phyloP scores from a whole-genome alignment of 2,797 vertebrate genomes.

The Oryzias sinensis region DNA sequence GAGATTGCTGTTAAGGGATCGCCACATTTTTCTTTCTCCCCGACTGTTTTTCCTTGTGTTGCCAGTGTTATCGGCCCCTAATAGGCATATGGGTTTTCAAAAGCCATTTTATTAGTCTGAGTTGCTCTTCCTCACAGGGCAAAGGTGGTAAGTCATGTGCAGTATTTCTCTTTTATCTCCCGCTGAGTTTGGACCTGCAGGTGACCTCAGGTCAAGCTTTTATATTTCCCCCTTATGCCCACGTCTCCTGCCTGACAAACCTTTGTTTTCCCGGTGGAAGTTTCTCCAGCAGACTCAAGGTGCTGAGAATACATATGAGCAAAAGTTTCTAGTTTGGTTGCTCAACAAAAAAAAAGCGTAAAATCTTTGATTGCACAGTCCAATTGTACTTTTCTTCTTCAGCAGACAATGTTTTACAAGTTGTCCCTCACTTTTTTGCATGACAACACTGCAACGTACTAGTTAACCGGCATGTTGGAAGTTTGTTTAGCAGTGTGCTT shows the following conservation, averaged over 20 bases:
- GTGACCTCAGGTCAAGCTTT: conserved; percentile 64
- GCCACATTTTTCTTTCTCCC: conserved; percentile 61
- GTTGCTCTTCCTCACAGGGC: conserved; percentile 68
- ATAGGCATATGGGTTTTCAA: conserved; percentile 63
- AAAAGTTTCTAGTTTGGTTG: conserved; percentile 22
- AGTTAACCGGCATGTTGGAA: conserved; percentile 86
- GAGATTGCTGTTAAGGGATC: conserved; percentile 72
- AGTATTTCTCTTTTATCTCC: conserved; percentile 67
- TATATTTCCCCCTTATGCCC: conserved; percentile 59
- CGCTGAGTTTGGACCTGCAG: conserved; percentile 51
- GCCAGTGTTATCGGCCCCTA: conserved; percentile 62
- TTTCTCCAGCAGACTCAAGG: conserved; percentile 27
- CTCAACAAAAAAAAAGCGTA: conserved; percentile 14
- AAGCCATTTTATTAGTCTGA: conserved; percentile 73
- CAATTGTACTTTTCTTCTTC: conserved; percentile 35
- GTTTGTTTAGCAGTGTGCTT: conserved; percentile 83
- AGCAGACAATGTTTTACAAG: conserved; percentile 39
- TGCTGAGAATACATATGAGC: conserved; percentile 8
- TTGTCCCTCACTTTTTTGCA: conserved; percentile 68
- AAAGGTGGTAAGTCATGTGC: conserved; percentile 71
- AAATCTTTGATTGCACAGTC: conserved; percentile 9
- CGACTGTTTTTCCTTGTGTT: conserved; percentile 33
- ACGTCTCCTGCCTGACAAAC: conserved; percentile 43
- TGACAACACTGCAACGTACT: conserved; percentile 68
- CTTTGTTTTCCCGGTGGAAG: conserved; percentile 44